These are phyloP conservation scores for Anthoscopus minutus DNA, from an alignment of 2,113 vertebrate species.

Conservation along the genomic window DNA sequence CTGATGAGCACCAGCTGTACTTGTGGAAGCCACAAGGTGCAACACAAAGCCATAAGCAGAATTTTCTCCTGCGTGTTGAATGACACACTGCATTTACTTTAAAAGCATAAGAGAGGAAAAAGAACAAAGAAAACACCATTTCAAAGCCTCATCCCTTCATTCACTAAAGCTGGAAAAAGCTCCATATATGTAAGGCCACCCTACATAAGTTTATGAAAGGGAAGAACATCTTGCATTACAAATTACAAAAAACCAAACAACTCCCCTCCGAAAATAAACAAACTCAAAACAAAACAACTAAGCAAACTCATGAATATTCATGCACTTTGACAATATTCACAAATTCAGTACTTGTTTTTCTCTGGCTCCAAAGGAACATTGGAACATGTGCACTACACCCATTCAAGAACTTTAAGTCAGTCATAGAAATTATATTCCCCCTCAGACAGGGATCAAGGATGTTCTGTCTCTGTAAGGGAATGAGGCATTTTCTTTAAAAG, in stretches of 20 bases:
- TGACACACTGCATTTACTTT: background rate
- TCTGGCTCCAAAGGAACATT: background rate
- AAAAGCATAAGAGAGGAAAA: background rate
- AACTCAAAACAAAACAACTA: background rate
- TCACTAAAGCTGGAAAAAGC: background rate
- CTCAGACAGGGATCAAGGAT: background rate
- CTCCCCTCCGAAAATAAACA: background rate
- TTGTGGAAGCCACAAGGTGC: background rate
- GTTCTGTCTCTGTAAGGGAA: background rate
- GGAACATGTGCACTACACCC: background rate
- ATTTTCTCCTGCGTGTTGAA: background rate
- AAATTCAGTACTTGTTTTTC: background rate
- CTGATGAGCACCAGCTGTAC: background rate
- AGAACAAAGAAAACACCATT: background rate
- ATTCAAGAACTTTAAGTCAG: background rate
- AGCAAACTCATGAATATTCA: background rate
- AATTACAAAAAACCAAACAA: background rate
- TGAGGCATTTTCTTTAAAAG: background rate
- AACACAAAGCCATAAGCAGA: background rate
- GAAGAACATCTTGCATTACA: background rate
- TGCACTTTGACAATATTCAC: background rate
- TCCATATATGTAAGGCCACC: background rate
- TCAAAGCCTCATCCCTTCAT: background rate
- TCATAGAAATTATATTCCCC: background rate
- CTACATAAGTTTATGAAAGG: background rate